Evolutionary conservation across 2,888 invertebrate genomes (phyloP), one percentile per base, ranked within the genome.

Genomic region (Ochropacha duplaris): DNA sequence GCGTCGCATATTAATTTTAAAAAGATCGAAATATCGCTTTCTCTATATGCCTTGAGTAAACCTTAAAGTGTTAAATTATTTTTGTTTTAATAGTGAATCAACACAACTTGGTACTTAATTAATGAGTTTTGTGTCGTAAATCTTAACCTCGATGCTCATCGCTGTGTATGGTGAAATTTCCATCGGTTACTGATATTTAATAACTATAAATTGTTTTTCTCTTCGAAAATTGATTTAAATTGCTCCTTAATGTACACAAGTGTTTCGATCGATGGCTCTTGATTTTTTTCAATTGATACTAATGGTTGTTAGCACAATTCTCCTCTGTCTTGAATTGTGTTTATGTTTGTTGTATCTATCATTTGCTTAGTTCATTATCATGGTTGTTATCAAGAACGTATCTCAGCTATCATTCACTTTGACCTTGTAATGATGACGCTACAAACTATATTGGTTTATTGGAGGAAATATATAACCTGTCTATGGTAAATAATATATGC

Each of bases 381-480:
- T 66, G 55, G 52, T 14, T 52, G 50, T 60, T 63, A 59, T 68
- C 62, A 54, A 50, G 44, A 31, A 60, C 56, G 76, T 83, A 84
- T 85, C 84, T 75, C 52, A 59, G 55, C 66, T 84, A 84, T 86
- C 79, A 76, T 67, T 57, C 58, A 56, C 57, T 71, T 61, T 72
- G 76, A 82, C 86, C 86, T 86, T 85, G 83, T 70, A 58, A 69
- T 74, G n/a, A n/a, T n/a, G n/a, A 65, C 62, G 60, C 60, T 61
- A 61, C 59, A 61, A 65, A 60, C 68, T 68, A 64, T 54, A 54
- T 57, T 63, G 55, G 58, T 44, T 54, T 68, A 54, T 61, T 64
- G 62, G 44, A 60, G 57, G 51, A 58, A 54, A 60, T 68, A 54
- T 36, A 31, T 66, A 55, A 58, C 49, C 55, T 50, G 8, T 26